Evolutionary conservation across 2,888 invertebrate genomes (phyloP).

Genomic region (Meiosimyza decipiens): DNA sequence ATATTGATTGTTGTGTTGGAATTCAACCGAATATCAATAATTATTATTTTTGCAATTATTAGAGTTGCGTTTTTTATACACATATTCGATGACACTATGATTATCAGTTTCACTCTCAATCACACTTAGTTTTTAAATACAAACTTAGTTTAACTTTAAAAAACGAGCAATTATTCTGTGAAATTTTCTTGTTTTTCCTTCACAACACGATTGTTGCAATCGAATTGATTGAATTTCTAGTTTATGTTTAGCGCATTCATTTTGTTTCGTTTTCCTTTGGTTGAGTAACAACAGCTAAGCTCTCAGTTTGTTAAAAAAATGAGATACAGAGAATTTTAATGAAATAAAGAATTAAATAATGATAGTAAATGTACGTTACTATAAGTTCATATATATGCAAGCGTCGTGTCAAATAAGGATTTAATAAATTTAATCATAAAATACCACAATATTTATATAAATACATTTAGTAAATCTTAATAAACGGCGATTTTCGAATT

Average conservation of each 20-base stretch:
- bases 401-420: slow-evolving; percentile 30
- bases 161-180: slow-evolving; percentile 14
- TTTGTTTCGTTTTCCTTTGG: not conserved
- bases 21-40: slow-evolving; percentile 17
- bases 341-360: slow-evolving; percentile 6
- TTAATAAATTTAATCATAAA: slow-evolving; percentile 17
- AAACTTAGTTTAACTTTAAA: slow-evolving; percentile 6
- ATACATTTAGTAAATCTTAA: slow-evolving; percentile 30
- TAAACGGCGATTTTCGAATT: slow-evolving; percentile 28
- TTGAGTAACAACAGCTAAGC: slow-evolving; percentile 17
- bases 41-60: slow-evolving; percentile 21
- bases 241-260: not conserved
- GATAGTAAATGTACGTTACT: slow-evolving; percentile 22
- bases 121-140: slow-evolving; percentile 6
- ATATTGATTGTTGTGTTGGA: not conserved
- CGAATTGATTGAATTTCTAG: slow-evolving; percentile 22
- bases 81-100: slow-evolving; percentile 7
- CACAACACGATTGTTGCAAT: slow-evolving; percentile 2
- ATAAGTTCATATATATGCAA: slow-evolving; percentile 26
- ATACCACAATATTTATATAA: slow-evolving; percentile 27
- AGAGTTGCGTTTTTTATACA: slow-evolving; percentile 22
- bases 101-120: not conserved
- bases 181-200: not conserved
- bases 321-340: not conserved
- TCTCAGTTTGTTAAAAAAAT: slow-evolving; percentile 15